phyloP scores from a whole-genome alignment of 2,113 vertebrate species.

The Chunga burmeisteri region DNA sequence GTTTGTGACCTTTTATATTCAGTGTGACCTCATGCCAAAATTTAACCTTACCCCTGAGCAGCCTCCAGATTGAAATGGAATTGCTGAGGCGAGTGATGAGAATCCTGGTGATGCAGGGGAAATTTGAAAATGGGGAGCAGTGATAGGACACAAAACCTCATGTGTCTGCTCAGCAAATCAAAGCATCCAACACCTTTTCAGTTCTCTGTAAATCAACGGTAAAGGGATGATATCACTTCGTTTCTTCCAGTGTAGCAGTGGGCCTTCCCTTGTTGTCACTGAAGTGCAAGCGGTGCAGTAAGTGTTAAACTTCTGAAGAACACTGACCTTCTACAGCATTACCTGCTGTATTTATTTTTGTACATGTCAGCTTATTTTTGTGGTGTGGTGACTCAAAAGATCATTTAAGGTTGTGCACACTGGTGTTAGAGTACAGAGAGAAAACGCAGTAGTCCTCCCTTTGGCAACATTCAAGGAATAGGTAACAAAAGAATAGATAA shows the following conservation, averaged over 20 bases:
- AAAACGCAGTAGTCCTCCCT: neutral
- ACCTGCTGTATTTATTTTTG: neutral
- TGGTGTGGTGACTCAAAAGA: neutral
- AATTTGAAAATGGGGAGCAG: neutral
- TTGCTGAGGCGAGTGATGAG: neutral
- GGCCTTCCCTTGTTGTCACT: neutral
- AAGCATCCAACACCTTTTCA: neutral
- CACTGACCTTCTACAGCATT: neutral
- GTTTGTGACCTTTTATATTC: neutral
- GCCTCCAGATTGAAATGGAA: neutral
- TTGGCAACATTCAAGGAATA: neutral
- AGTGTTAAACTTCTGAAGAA: neutral
- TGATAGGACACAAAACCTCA: neutral
- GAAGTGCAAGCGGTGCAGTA: neutral
- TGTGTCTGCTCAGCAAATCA: neutral
- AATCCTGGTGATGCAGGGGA: neutral
- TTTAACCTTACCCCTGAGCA: neutral
- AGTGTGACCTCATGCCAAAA: neutral
- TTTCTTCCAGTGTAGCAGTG: neutral
- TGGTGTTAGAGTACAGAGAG: neutral
- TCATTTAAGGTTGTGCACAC: neutral
- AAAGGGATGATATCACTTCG: neutral
- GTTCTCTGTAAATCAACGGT: neutral
- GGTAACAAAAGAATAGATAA: neutral
- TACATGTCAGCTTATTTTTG: neutral